These are phyloP conservation scores for Erebia epiphron DNA, from an alignment of 2,888 invertebrate species.

Conservation along the genomic window DNA sequence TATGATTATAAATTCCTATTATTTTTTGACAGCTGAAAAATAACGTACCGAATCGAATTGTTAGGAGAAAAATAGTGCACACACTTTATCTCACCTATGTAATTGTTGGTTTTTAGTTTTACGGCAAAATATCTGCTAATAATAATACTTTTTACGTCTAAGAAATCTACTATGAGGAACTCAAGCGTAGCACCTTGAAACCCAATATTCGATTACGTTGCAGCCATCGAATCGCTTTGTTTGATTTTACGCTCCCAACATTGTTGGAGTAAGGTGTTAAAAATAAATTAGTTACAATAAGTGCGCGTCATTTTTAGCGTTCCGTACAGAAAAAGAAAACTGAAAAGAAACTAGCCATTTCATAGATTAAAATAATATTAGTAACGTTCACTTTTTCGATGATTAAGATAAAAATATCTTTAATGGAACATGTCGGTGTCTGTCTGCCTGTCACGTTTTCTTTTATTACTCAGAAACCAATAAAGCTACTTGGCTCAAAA, in stretches of 20 bases:
- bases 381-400: too few species aligned
- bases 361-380: too few species aligned
- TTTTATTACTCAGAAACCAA: too few species aligned
- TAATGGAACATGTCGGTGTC: too few species aligned
- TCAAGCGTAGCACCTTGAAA: slow-evolving; percentile 30
- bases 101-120: slow-evolving; percentile 14
- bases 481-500: too few species aligned
- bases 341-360: neutral
- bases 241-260: slow-evolving; percentile 38
- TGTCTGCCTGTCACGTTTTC: too few species aligned
- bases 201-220: slow-evolving; percentile 33
- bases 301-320: slow-evolving; percentile 36
- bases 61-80: neutral
- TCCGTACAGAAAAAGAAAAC: neutral
- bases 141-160: slow-evolving; percentile 9
- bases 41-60: neutral
- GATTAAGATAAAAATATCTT: too few species aligned
- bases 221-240: slow-evolving; percentile 28
- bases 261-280: slow-evolving; percentile 38
- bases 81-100: neutral
- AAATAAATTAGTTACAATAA: slow-evolving; percentile 40
- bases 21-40: neutral
- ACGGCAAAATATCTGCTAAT: slow-evolving; percentile 6
- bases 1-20: too few species aligned
- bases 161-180: slow-evolving; percentile 26